Conservation (phyloP, 2,113 vertebrate species). For the Triplophysa siluroides region DNA sequence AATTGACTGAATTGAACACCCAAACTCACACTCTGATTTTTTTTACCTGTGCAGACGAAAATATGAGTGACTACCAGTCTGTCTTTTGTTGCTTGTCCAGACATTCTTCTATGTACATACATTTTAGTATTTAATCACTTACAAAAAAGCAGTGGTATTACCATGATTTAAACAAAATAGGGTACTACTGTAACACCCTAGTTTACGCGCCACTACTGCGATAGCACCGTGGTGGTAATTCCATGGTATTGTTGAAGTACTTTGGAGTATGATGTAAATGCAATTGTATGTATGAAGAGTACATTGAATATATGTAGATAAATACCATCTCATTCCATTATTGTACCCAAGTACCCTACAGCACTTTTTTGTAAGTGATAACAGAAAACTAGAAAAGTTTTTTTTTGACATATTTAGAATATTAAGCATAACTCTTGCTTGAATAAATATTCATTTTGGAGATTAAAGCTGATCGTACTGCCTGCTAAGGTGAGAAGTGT, state of each 20-base stretch:
- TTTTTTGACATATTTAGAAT: not conserved
- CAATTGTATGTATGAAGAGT: not conserved
- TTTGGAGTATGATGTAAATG: not conserved
- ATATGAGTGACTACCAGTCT: not conserved
- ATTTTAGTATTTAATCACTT: constrained; percentile 13
- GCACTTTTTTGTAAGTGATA: not conserved
- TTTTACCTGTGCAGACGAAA: constrained; percentile 8
- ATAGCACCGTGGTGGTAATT: too few relatives aligned
- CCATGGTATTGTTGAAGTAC: not conserved
- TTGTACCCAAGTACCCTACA: not conserved
- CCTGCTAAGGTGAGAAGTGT: not conserved
- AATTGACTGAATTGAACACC: constrained; percentile 33
- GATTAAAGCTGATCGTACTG: not conserved
- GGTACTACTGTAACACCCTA: not conserved
- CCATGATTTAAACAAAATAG: not conserved
- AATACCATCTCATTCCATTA: not conserved
- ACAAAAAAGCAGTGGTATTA: constrained; percentile 11
- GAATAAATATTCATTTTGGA: not conserved
- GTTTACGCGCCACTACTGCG: not conserved
- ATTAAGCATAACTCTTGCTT: constrained; percentile 9
- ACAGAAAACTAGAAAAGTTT: not conserved
- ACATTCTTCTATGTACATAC: constrained; percentile 16
- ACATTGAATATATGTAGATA: not conserved
- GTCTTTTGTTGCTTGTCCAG: constrained; percentile 13
- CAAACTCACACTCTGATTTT: constrained; percentile 4